Evolutionary conservation across 2,888 invertebrate genomes (phyloP), one percentile per base, ranked within the genome.

Genomic region (Taenaris catops): DNA sequence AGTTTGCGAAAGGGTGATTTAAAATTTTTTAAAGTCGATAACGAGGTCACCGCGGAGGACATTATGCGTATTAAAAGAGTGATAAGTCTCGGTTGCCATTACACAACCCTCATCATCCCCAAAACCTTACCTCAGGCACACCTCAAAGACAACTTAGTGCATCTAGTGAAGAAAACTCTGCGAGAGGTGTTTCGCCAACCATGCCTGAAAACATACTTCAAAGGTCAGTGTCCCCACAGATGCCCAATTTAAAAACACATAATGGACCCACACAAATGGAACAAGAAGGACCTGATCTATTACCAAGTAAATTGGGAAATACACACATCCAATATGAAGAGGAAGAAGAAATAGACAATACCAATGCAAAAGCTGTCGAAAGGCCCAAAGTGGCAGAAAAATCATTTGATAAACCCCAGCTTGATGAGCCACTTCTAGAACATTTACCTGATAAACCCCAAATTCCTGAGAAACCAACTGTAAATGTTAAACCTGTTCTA

Each of bases 71-170:
- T n/a, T n/a, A n/a, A n/a, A n/a, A n/a, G n/a, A n/a, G n/a, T n/a
- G n/a, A n/a, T n/a, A n/a, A n/a, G n/a, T n/a, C n/a, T n/a, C n/a
- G n/a, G n/a, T n/a, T 93, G 64, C 87, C 89, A 0, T 56, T 79
- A 46, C 79, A 83, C 55, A 80, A 81, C 51, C 81, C 78, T 2
- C 79, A 87, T 43, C 66, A 67, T 46, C 80, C 81, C 10, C 76
- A 80, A 53, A 79, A 76, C 14, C 66, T 88, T 38, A 75, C 86
- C 5, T 60, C 84, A 60, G 71, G 90, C 81, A 41, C 90, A 79
- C 52, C 91, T 87, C 53, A 50, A 19, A 53, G 61, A 35, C 63
- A 59, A 32, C 48, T 53, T 4, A 41, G 66, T 70, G 49, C 69
- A 54, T 76, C 81, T 9, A 81, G 78, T 51, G 83, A 81, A 53